Percentiles rank a stretch among this genome's conserved stretches.
phyloP scores from a whole-genome alignment of 2,797 vertebrate genomes.

The Microctenopoma stevenorrisi region DNA sequence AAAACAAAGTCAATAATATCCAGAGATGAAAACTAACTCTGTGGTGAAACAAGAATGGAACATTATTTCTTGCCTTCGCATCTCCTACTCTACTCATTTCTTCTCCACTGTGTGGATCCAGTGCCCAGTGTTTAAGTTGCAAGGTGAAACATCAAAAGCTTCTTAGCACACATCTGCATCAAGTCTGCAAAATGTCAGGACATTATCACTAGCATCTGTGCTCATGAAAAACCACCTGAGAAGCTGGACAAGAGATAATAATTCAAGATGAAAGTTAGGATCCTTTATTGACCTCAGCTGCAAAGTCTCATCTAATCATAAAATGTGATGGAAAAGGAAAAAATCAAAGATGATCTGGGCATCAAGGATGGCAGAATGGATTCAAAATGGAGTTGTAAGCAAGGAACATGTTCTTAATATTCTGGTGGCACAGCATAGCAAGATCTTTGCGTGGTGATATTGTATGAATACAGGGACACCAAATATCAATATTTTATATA shows the following conservation, averaged over 20 bases:
- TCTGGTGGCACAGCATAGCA: too few species aligned
- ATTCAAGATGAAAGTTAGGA: conserved; percentile 33
- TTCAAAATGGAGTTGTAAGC: conserved; percentile 3
- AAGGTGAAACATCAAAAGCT: conserved; percentile 1
- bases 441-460: too few species aligned
- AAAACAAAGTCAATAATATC: neutral
- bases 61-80: neutral
- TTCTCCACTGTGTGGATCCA: neutral
- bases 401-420: too few species aligned
- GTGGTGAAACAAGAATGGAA: too few species aligned
- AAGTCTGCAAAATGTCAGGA: conserved; percentile 13
- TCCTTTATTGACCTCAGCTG: conserved; percentile 54
- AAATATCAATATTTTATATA: too few species aligned
- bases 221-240: conserved; percentile 23
- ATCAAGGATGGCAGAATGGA: conserved; percentile 6
- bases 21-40: neutral
- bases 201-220: conserved; percentile 39
- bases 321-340: conserved; percentile 13
- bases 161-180: conserved; percentile 27
- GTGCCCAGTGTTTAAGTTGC: too few species aligned
- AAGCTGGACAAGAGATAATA: conserved; percentile 28
- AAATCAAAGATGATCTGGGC: conserved; percentile 11
- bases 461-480: too few species aligned
- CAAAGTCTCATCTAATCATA: conserved; percentile 17
- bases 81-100: neutral